Evolutionary conservation across 1,140 invertebrate genomes (phyloP).

Genomic region (Aplysia californica): DNA sequence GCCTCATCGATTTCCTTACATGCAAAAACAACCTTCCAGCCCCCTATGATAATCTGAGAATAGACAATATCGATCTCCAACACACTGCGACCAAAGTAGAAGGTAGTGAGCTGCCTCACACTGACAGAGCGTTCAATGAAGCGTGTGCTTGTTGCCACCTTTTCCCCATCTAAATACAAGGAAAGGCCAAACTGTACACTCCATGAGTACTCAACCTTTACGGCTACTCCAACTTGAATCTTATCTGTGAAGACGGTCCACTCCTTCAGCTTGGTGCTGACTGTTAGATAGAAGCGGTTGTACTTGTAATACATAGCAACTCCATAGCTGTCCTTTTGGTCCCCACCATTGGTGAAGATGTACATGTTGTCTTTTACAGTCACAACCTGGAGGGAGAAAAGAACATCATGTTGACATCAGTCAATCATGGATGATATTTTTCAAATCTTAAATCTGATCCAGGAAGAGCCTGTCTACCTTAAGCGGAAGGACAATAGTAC

Average conservation of each 20-base stretch:
- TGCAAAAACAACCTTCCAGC: conserved; percentile 35
- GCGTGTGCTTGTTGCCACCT: conserved; percentile 33
- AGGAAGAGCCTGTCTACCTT: no score
- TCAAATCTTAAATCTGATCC: no score
- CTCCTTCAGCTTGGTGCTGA: conserved; percentile 39
- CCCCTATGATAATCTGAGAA: conserved; percentile 37
- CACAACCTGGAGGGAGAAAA: conserved; percentile 15
- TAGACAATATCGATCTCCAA: conserved; percentile 12
- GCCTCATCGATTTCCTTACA: conserved; percentile 32
- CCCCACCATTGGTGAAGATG: conserved; percentile 52
- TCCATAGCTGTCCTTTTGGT: conserved; percentile 38
- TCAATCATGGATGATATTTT: no score
- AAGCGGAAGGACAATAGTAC: no score
- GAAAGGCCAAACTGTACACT: conserved; percentile 41
- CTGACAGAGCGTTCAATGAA: conserved; percentile 32
- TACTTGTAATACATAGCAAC: conserved; percentile 42
- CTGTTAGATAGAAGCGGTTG: conserved; percentile 30
- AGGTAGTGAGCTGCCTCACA: background rate
- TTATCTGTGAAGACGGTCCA: conserved; percentile 41
- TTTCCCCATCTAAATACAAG: conserved; percentile 38
- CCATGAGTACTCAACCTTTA: conserved; percentile 42
- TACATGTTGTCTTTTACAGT: conserved; percentile 40
- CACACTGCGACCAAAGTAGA: conserved; percentile 35
- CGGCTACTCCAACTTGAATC: conserved; percentile 30
- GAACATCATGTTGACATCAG: no score